Evolutionary conservation across 1,140 invertebrate genomes (phyloP).

Genomic region (Heterodera carotae): DNA sequence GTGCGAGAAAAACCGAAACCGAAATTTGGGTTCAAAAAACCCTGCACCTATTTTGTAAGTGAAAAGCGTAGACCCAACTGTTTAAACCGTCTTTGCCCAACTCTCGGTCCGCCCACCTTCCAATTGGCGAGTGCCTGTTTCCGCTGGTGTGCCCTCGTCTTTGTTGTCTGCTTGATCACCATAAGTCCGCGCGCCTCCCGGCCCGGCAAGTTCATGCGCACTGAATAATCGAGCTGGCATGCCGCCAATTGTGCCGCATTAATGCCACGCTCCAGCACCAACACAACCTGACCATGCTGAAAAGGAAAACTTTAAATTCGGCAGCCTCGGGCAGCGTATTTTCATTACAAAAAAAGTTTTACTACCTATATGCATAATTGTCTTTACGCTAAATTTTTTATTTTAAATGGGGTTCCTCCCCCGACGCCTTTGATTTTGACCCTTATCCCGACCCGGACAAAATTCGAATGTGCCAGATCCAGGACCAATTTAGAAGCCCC

Average conservation of each 20-base stretch:
- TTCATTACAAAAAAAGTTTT: not conserved
- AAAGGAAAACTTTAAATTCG: constrained; percentile 21
- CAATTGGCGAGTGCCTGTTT: constrained; percentile 94
- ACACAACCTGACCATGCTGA: constrained; percentile 96
- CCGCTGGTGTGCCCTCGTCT: constrained; percentile 89
- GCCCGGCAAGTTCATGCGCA: constrained; percentile 77
- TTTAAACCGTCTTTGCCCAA: no score
- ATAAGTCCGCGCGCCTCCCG: constrained; percentile 78
- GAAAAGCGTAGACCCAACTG: no score
- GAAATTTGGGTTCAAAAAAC: no score
- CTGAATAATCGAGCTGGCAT: constrained; percentile 90
- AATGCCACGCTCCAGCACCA: constrained; percentile 87
- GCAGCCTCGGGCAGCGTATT: no score
- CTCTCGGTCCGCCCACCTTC: constrained; percentile 88
- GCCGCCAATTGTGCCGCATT: constrained; percentile 82
- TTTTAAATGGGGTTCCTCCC: no score
- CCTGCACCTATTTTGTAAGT: no score
- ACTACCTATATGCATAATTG: not conserved
- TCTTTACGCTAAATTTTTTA: constrained; percentile 20
- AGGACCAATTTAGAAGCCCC: no score
- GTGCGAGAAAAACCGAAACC: no score
- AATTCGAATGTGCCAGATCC: no score
- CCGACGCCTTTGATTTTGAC: no score
- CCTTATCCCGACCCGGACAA: no score
- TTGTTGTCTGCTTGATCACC: constrained; percentile 94